Conservation (phyloP, 2,797 vertebrate genomes). For the Sebastiscus tertius region DNA sequence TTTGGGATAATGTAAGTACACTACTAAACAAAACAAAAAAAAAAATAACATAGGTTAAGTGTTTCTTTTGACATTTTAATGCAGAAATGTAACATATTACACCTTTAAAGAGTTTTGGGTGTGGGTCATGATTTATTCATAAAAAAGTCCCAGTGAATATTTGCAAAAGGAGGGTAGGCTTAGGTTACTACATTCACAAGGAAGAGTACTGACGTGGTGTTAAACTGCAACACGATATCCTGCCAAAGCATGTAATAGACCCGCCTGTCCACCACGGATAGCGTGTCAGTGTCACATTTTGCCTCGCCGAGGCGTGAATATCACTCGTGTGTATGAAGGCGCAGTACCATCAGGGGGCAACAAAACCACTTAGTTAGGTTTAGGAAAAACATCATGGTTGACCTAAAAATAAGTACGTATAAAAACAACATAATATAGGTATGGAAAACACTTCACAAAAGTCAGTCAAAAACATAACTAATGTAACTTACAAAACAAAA, state of each 20-base stretch:
- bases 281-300: not conserved
- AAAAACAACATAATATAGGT: not conserved
- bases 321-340: not conserved
- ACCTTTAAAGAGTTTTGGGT: not conserved
- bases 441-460: too few species aligned
- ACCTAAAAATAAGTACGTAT: not conserved
- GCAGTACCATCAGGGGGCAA: not conserved
- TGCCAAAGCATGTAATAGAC: not conserved
- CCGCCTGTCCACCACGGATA: not conserved
- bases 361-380: not conserved
- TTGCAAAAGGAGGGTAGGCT: not conserved
- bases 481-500: not conserved
- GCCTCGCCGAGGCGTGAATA: not conserved
- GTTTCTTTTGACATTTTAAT: too few species aligned
- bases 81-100: too few species aligned
- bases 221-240: not conserved
- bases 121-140: not conserved
- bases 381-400: not conserved
- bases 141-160: conserved; percentile 10
- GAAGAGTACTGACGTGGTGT: not conserved
- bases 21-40: too few species aligned
- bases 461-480: not conserved
- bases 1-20: too few species aligned
- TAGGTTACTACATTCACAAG: conserved; percentile 12
- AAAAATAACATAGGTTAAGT: too few species aligned